Percentiles rank a stretch among this genome's conserved stretches.
phyloP scores from a whole-genome alignment of 2,888 invertebrate genomes.

The Diaphora mendica region DNA sequence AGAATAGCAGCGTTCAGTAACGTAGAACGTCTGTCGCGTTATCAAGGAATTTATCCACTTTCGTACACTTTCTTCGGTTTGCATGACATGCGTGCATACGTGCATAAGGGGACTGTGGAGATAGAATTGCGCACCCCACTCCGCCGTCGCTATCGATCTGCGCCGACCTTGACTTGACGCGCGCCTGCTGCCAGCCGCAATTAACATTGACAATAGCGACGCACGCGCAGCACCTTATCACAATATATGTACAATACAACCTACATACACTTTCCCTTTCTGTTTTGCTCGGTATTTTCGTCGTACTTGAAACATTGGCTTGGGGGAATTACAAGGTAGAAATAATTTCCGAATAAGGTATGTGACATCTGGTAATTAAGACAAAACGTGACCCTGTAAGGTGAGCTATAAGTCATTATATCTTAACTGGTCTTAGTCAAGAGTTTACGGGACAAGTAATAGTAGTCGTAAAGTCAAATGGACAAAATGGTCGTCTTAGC shows the following conservation, averaged over 20 bases:
- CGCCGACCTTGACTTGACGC: conserved; percentile 80
- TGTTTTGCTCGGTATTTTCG: conserved; percentile 31
- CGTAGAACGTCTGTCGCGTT: conserved; percentile 60
- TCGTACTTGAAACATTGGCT: neutral
- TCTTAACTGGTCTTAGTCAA: conserved; percentile 1
- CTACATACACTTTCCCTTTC: conserved; percentile 67
- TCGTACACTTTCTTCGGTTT: conserved; percentile 78
- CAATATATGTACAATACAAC: conserved; percentile 38
- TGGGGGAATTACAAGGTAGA: neutral
- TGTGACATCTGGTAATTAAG: neutral
- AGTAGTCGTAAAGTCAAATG: conserved; percentile 57
- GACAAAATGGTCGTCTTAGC: conserved; percentile 61
- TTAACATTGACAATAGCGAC: conserved; percentile 80
- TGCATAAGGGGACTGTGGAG: conserved; percentile 65
- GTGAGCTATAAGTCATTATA: neutral
- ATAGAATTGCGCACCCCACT: conserved; percentile 61
- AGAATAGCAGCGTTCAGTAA: conserved; percentile 58
- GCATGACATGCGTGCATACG: conserved; percentile 67
- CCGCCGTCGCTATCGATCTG: conserved; percentile 70
- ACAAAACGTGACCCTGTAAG: neutral
- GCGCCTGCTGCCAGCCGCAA: conserved; percentile 72
- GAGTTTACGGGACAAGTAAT: conserved; percentile 26
- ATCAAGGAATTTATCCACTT: conserved; percentile 80
- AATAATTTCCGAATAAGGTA: neutral
- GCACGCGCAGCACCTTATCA: conserved; percentile 68